A percentile compares a stretch with the other conserved stretches of the same genome.
These are phyloP conservation scores for Saimiri boliviensis DNA, from an alignment of 2,113 vertebrate species.

Conservation along the genomic window DNA sequence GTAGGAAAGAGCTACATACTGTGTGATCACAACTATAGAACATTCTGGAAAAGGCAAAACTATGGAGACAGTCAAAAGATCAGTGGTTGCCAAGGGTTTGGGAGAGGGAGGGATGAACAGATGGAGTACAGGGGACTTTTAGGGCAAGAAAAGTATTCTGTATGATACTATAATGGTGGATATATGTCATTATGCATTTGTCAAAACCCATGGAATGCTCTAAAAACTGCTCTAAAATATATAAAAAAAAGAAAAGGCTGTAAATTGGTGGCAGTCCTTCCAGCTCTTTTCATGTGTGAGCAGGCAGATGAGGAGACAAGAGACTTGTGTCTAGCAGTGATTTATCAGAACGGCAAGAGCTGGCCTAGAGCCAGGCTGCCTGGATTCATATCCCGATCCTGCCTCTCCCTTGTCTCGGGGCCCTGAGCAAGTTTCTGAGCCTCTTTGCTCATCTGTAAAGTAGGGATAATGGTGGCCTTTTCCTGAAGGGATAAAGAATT, in stretches of 20 bases:
- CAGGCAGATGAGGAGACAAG: neutral
- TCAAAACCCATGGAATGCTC: neutral
- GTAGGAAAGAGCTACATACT: neutral
- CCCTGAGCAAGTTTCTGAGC: neutral
- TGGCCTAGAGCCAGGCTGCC: neutral
- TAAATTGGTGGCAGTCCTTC: neutral
- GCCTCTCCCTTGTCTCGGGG: neutral
- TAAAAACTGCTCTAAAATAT: neutral
- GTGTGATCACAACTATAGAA: neutral
- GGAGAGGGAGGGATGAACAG: neutral
- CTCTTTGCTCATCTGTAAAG: neutral
- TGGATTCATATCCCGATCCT: neutral
- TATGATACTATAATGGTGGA: neutral
- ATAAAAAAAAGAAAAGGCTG: neutral
- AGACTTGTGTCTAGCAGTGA: neutral
- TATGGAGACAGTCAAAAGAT: neutral
- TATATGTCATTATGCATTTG: accelerated
- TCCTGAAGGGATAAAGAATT: neutral
- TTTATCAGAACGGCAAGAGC: neutral
- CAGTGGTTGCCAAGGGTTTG: neutral
- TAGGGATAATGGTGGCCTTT: neutral
- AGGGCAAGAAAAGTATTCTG: too few species aligned
- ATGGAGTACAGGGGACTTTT: too few species aligned
- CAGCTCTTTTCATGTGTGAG: neutral
- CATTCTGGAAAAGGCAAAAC: neutral